Conservation (phyloP, 2,888 invertebrate species). For the Clivina fossor region DNA sequence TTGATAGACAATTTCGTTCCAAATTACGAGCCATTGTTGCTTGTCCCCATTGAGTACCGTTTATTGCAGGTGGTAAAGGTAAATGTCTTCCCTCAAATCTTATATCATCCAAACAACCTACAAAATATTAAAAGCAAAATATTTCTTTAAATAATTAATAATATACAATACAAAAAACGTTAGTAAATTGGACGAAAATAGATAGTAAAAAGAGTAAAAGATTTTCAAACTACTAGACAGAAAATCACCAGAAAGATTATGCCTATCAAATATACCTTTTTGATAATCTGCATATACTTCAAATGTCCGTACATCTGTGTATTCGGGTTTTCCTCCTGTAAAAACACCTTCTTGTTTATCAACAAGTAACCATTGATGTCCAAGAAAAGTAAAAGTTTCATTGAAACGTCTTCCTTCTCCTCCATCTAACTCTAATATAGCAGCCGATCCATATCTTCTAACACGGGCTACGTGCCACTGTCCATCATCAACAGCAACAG, state of each 20-base stretch:
- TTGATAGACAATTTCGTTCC: slow-evolving; percentile 89
- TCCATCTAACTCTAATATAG: slow-evolving; percentile 89
- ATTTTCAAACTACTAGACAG: no score
- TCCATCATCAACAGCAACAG: slow-evolving; percentile 90
- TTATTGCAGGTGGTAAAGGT: slow-evolving; percentile 91
- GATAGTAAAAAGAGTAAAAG: no score
- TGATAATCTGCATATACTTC: slow-evolving; percentile 94
- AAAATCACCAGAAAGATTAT: no score
- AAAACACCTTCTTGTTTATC: slow-evolving; percentile 95
- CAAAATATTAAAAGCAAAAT: slow-evolving; percentile 19
- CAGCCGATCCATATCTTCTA: slow-evolving; percentile 88
- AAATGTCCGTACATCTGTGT: slow-evolving; percentile 89
- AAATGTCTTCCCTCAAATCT: slow-evolving; percentile 93
- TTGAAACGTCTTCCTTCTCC: slow-evolving; percentile 93
- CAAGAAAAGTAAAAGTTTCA: slow-evolving; percentile 86
- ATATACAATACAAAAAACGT: no score
- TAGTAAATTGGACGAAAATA: no score
- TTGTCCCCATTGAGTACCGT: slow-evolving; percentile 94
- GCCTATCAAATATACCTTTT: slow-evolving; percentile 66
- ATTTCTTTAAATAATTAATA: no score
- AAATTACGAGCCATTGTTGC: slow-evolving; percentile 92
- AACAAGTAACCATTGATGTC: slow-evolving; percentile 89
- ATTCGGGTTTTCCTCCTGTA: slow-evolving; percentile 94
- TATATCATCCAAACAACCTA: slow-evolving; percentile 79
- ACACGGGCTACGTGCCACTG: slow-evolving; percentile 96